A percentile compares a stretch with the other conserved stretches of the same genome.
Conservation (phyloP, 1,140 invertebrate species). For the Papilio glaucus region DNA sequence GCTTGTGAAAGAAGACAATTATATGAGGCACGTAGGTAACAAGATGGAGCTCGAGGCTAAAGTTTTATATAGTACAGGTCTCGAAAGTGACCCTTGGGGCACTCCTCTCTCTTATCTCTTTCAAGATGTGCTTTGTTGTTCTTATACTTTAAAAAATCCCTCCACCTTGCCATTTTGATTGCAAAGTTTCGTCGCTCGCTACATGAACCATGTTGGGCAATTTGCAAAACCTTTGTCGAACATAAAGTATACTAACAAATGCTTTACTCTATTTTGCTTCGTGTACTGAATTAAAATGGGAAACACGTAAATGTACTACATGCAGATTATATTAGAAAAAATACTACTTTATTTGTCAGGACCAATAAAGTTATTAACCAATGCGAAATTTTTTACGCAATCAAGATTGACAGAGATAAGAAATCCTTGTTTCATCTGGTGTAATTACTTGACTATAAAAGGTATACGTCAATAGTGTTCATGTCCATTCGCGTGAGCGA, state of each 20-base stretch:
- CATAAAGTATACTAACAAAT: not conserved
- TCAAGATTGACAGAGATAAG: no score
- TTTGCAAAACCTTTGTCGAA: constrained; percentile 19
- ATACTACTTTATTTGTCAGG: no score
- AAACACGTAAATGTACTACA: no score
- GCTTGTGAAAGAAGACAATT: constrained; percentile 29
- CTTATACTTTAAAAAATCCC: constrained; percentile 15
- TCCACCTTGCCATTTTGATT: constrained; percentile 41
- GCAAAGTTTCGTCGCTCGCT: not conserved
- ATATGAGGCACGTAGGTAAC: constrained; percentile 7
- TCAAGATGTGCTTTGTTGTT: constrained; percentile 11
- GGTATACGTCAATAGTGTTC: no score
- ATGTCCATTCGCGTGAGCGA: no score
- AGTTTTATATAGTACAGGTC: not conserved
- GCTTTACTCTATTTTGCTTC: not conserved
- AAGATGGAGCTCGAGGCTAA: constrained; percentile 13
- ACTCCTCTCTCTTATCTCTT: constrained; percentile 4
- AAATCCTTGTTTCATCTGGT: no score
- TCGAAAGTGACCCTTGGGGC: constrained; percentile 18
- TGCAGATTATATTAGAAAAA: no score
- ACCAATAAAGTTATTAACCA: no score
- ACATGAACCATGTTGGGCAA: constrained; percentile 27
- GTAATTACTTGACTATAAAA: no score
- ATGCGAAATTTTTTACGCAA: no score
- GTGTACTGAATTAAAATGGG: not conserved